A percentile compares a stretch with the other conserved stretches of the same genome.
These are phyloP conservation scores for Aphyosemion australe DNA, from an alignment of 2,113 vertebrate species.

Conservation along the genomic window DNA sequence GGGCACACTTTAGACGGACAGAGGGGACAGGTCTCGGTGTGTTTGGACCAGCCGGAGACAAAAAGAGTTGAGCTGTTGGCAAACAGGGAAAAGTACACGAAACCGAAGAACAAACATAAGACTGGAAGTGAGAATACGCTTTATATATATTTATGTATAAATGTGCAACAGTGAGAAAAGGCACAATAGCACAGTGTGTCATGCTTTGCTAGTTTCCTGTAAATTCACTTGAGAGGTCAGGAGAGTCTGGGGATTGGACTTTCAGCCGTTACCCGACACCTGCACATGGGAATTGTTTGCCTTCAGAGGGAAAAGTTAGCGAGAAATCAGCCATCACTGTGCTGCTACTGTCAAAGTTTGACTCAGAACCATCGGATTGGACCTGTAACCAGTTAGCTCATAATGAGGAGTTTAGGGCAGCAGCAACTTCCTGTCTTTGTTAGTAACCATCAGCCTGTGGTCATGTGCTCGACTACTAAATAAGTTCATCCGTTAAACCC, in stretches of 20 bases:
- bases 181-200: constrained; percentile 79
- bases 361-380: no score
- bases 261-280: constrained; percentile 34
- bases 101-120: constrained; percentile 52
- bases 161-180: constrained; percentile 78
- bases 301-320: no score
- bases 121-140: constrained; percentile 61
- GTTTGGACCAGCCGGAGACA: constrained; percentile 37
- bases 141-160: constrained; percentile 46
- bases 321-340: no score
- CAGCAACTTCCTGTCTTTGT: background rate
- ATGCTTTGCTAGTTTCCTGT: constrained; percentile 71
- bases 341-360: no score
- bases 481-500: constrained; percentile 1
- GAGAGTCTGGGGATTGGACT: constrained; percentile 26
- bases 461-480: constrained; percentile 22
- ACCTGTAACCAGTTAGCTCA: no score
- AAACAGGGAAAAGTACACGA: constrained; percentile 9
- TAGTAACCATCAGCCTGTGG: background rate
- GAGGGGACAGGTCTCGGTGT: constrained; percentile 20
- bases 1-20: constrained; percentile 46
- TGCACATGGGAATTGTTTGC: no score
- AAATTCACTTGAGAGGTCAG: constrained; percentile 52
- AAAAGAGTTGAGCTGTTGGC: constrained; percentile 21
- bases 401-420: background rate